These are phyloP conservation scores for Cynoglossus semilaevis DNA, from an alignment of 2,113 vertebrate species.

Conservation along the genomic window DNA sequence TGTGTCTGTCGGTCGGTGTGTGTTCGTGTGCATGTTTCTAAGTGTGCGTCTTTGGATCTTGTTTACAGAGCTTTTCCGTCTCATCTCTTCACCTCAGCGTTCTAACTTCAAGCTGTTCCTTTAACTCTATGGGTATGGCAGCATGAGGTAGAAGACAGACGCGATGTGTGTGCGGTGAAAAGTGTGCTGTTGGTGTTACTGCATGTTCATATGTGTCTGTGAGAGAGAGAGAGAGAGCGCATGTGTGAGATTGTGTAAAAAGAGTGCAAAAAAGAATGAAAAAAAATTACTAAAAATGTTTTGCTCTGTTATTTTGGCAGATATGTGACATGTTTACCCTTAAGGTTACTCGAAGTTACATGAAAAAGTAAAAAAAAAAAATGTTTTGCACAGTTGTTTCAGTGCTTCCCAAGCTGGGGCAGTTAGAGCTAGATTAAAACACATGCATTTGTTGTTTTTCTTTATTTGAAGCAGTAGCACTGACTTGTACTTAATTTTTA, in stretches of 20 bases:
- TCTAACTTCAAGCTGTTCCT: slow-evolving; percentile 65
- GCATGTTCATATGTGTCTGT: slow-evolving; percentile 54
- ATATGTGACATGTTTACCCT: slow-evolving; percentile 39
- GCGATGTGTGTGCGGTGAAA: slow-evolving; percentile 35
- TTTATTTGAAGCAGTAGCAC: too few relatives aligned
- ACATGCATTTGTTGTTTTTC: too few relatives aligned
- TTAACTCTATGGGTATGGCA: slow-evolving; percentile 64
- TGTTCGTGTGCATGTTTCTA: slow-evolving; percentile 10
- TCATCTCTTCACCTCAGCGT: slow-evolving; percentile 64
- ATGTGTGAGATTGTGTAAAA: background rate
- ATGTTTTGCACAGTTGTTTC: too few relatives aligned
- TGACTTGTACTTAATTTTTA: too few relatives aligned
- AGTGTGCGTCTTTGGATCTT: slow-evolving; percentile 32
- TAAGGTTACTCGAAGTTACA: slow-evolving; percentile 16
- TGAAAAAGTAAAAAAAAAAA: too few relatives aligned
- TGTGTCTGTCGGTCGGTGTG: too few relatives aligned
- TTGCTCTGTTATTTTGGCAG: background rate
- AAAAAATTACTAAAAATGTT: too few relatives aligned
- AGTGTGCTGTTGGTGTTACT: slow-evolving; percentile 48
- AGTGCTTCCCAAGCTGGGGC: too few relatives aligned
- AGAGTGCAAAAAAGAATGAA: too few relatives aligned
- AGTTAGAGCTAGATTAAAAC: too few relatives aligned
- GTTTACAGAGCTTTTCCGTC: slow-evolving; percentile 66
- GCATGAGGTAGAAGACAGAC: slow-evolving; percentile 57
- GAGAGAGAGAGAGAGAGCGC: background rate